Base-by-base conservation (phyloP, 2,113 vertebrate genomes). In the Planiliza haematocheilus region DNA sequence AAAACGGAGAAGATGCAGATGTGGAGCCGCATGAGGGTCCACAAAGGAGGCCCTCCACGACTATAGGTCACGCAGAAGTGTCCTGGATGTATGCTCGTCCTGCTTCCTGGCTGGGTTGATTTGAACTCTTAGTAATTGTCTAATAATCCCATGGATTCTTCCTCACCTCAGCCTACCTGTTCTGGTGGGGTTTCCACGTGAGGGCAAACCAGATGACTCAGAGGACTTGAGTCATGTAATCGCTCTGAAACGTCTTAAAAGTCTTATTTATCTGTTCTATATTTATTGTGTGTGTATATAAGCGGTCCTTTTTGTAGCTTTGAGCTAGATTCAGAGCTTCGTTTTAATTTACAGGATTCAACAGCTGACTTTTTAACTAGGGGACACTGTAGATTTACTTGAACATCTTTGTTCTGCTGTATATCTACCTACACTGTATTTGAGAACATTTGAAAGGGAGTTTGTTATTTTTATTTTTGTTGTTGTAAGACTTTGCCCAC, bases 231-330 rank as follows among this genome's bases (percentile, higher is more conserved):
- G 85, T 80, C 79, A 92, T 91, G 92, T 89, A 86, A 87, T 77
- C 74, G 59, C 65, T 77, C 63, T 71, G 89, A 83, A 60, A 93
- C 91, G 90, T 77, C 90, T 77, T 90, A 86, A 65, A 77, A 12
- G 59, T 87, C 56, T 86, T 90, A 91, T 93, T 93, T 93, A 94
- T 91, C 81, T 80, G 42, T 80, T 79, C 68, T 84, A 59, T 91
- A 90, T 93, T 93, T 94, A 93, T 94, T 93, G 18, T 81, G 63
- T 73, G 36, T 79, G 59, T 88, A 77, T 66, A 77, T 55, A 68
- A 74, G n/a, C 42, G 52, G 21, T 24, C 17, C 0, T 46, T 50
- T 57, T 42, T 16, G 24, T 49, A 38, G 42, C 34, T 58, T 72
- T 74, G 38, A 60, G 38, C 34, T 60, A 45, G 9, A 58, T 67